Conservation (phyloP, 1,140 invertebrate genomes). For the Eurosta solidaginis region DNA sequence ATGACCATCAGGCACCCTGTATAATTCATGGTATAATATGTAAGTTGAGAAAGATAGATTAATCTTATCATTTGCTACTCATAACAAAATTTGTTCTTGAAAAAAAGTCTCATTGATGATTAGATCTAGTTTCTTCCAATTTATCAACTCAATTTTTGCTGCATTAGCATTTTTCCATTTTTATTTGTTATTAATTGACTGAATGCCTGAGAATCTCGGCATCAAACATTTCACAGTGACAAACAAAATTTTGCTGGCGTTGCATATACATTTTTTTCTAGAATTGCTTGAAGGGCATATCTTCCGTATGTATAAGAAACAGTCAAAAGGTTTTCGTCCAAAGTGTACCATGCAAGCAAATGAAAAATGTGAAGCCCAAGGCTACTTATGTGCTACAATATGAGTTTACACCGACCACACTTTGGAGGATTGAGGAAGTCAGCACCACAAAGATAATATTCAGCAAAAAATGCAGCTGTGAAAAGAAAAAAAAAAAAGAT, state of each 20-base stretch:
- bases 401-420: background rate
- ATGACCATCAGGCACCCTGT: too few relatives aligned
- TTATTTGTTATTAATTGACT: slow-evolving; percentile 15
- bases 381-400: background rate
- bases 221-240: background rate
- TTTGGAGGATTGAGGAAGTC: slow-evolving; percentile 3
- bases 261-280: background rate
- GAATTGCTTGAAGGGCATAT: too few relatives aligned
- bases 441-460: background rate
- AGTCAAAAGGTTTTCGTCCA: too few relatives aligned
- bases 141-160: background rate
- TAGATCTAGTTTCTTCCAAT: too few relatives aligned
- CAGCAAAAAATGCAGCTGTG: background rate
- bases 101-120: too few relatives aligned
- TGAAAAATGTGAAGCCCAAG: background rate
- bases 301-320: too few relatives aligned
- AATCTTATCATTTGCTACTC: too few relatives aligned
- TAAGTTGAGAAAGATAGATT: too few relatives aligned
- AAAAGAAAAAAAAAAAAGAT: background rate
- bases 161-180: background rate
- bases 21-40: too few relatives aligned
- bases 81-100: too few relatives aligned
- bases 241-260: background rate
- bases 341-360: too few relatives aligned
- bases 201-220: slow-evolving; percentile 17